Evolutionary conservation across 1,140 invertebrate genomes (phyloP), one percentile per base, ranked within the genome.

Genomic region (Drosophila suzukii): DNA sequence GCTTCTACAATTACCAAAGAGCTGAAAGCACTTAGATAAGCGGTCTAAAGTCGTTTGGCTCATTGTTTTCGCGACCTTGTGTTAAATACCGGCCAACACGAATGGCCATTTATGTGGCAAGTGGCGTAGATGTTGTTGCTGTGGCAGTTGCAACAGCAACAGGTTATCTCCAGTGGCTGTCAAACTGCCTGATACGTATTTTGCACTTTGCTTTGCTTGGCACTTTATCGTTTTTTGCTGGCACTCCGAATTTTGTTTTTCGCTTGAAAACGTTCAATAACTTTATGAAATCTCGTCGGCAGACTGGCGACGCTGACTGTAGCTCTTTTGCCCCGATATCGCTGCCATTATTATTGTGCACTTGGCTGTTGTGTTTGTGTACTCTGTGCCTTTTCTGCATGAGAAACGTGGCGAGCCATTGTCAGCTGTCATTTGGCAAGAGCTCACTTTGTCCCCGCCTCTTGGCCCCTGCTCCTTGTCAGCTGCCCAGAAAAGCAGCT

Each of bases 1-100:
- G 36, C 72, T 56, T 39, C 60, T 83, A 75, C 75, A 82, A 62
- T 78, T 83, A 80, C 73, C 15, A 30, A 20, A 46, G 55, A 49
- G 56, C 24, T 30, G 6, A 8, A 8, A 72, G 54, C 41, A 41
- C 41, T 72, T 44, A 84, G 85, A 89, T 89, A 89, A 89, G 80
- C 84, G 49, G 66, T 49, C 51, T 66, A 73, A 74, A 68, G 67
- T 71, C 65, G 61, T 61, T 88, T 78, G 47, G 57, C 57, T 76
- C 57, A 75, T 83, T 86, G 78, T 81, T 72, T 75, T 88, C 67
- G 68, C 79, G 68, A 84, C 77, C 80, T 88, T 84, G 65, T 89
- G 80, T 83, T 89, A 89, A 84, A 84, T 77, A 67, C 66, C 57
- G 65, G 55, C 65, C 36, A 72, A 75, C 65, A 75, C 67, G 71